A percentile compares a stretch with the other conserved stretches of the same genome.
Evolutionary conservation across 2,797 vertebrate genomes (phyloP).

Genomic region (Diglossa cyanea): DNA sequence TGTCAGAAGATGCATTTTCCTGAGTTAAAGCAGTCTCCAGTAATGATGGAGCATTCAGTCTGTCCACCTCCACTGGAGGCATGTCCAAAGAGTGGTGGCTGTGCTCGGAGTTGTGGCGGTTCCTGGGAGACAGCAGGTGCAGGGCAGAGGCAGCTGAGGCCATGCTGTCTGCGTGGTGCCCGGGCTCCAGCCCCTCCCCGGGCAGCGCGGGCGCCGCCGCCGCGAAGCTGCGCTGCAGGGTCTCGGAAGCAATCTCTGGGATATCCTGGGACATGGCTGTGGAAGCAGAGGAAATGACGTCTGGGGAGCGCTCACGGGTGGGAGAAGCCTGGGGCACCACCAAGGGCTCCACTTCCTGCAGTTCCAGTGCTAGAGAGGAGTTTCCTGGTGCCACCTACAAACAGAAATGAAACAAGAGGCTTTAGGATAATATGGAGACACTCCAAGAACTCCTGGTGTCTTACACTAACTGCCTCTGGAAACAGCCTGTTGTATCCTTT

Average conservation of each 20-base stretch:
- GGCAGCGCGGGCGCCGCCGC: slow-evolving; percentile 47
- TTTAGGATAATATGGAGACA: background rate
- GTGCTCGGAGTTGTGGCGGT: slow-evolving; percentile 77
- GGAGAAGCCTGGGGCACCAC: slow-evolving; percentile 88
- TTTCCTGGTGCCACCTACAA: slow-evolving; percentile 72
- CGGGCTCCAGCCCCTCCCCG: slow-evolving; percentile 71
- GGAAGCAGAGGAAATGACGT: slow-evolving; percentile 97
- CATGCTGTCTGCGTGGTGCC: slow-evolving; percentile 88
- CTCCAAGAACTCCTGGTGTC: background rate
- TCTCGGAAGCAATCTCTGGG: slow-evolving; percentile 94
- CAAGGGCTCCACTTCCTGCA: slow-evolving; percentile 86
- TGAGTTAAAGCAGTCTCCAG: slow-evolving; percentile 89
- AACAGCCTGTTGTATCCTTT: background rate
- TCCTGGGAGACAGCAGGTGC: slow-evolving; percentile 88
- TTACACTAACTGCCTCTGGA: background rate
- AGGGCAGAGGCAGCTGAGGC: slow-evolving; percentile 91
- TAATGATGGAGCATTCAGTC: slow-evolving; percentile 85
- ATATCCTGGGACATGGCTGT: slow-evolving; percentile 96
- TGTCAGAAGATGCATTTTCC: slow-evolving; percentile 81
- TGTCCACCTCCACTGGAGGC: slow-evolving; percentile 81
- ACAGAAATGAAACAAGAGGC: background rate
- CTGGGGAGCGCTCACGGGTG: slow-evolving; percentile 91
- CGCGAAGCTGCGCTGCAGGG: slow-evolving; percentile 79
- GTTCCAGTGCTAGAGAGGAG: slow-evolving; percentile 79
- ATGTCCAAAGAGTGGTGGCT: slow-evolving; percentile 85